Percentiles rank a stretch among this genome's conserved stretches.
phyloP scores from a whole-genome alignment of 2,888 invertebrate genomes.

The Dysmachus trigonus region DNA sequence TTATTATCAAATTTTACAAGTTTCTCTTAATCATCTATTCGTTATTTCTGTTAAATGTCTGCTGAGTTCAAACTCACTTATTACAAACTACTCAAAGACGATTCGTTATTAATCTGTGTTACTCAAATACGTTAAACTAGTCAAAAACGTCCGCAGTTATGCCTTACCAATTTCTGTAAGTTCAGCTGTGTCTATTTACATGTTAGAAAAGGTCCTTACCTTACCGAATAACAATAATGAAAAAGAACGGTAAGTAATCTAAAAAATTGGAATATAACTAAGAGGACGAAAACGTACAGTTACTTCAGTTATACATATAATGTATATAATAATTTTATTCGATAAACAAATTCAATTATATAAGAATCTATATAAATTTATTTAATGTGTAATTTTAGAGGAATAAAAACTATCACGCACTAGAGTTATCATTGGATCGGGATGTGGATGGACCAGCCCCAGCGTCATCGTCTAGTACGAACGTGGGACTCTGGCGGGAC shows the following conservation, averaged over 20 bases:
- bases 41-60: constrained; percentile 45
- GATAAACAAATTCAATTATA: constrained; percentile 44
- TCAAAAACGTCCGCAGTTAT: constrained; percentile 36
- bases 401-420: constrained; percentile 66
- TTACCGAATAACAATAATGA: constrained; percentile 41
- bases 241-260: constrained; percentile 35
- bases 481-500: constrained; percentile 67
- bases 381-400: constrained; percentile 55
- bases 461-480: constrained; percentile 63
- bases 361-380: constrained; percentile 49
- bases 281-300: constrained; percentile 37
- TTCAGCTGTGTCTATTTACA: constrained; percentile 26
- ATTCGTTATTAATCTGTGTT: constrained; percentile 33
- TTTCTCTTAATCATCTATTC: constrained; percentile 42
- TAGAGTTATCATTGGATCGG: constrained; percentile 66
- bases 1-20: constrained; percentile 45
- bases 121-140: constrained; percentile 33
- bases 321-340: constrained; percentile 43
- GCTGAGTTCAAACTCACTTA: constrained; percentile 48
- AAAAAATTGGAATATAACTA: constrained; percentile 40
- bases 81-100: constrained; percentile 53
- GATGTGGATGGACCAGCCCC: constrained; percentile 65
- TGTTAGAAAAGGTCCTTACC: constrained; percentile 35
- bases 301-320: constrained; percentile 43
- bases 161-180: not conserved